A percentile compares a stretch with the other conserved stretches of the same genome.
Conservation (phyloP, 2,113 vertebrate genomes). For the Hippocampus abdominalis region DNA sequence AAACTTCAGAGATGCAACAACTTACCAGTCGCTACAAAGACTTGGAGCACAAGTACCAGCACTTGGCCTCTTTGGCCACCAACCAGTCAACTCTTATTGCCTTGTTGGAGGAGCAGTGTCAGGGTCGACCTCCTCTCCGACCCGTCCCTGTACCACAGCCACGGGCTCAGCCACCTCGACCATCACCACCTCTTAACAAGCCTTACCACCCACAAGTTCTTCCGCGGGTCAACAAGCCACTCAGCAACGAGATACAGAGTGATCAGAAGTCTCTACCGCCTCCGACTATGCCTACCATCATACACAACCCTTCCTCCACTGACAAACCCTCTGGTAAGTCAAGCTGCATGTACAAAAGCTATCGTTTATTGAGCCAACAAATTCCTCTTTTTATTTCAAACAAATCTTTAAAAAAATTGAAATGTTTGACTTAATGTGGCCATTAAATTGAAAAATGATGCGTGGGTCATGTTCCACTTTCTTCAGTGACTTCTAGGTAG, state of each 20-base stretch:
- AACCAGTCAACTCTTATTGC: conserved; percentile 90
- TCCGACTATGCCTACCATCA: conserved; percentile 89
- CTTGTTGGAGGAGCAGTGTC: conserved; percentile 90
- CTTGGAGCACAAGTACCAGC: conserved; percentile 95
- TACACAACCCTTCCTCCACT: conserved; percentile 84
- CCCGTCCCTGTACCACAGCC: conserved; percentile 72
- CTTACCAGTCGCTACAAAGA: conserved; percentile 94
- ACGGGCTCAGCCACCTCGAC: conserved; percentile 56
- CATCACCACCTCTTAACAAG: conserved; percentile 70
- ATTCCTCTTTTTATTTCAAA: neutral
- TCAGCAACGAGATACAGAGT: conserved; percentile 97
- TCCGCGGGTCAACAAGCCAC: conserved; percentile 85
- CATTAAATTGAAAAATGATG: neutral
- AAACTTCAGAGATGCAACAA: conserved; percentile 92
- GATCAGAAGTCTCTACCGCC: conserved; percentile 87
- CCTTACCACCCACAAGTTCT: conserved; percentile 80
- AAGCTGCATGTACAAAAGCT: neutral
- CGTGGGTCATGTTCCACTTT: neutral
- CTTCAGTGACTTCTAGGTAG: neutral
- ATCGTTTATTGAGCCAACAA: neutral
- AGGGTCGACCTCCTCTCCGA: conserved; percentile 65
- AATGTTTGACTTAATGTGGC: too few relatives aligned
- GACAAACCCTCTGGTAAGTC: conserved; percentile 93
- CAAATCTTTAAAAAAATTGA: neutral
- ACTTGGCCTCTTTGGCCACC: conserved; percentile 86